Base-by-base conservation (phyloP, 2,888 invertebrate species). In the Polietes domitor region DNA sequence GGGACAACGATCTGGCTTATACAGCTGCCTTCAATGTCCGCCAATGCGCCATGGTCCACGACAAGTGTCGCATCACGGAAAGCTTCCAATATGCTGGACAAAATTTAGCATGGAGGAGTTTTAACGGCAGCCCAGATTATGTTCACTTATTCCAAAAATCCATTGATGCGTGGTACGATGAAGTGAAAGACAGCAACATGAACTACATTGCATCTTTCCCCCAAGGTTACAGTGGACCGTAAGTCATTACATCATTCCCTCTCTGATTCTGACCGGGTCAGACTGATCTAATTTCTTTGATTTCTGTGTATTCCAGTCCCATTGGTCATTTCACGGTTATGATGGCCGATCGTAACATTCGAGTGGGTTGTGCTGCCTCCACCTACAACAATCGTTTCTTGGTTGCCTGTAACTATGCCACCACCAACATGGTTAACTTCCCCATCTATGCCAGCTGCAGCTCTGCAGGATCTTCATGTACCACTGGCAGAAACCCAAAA, bases 321-420 rank as follows among this genome's bases (percentile, higher is more conserved):
- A 90, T 91, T 32, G 91, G 91, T 0, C 91, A 91, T 70, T 91
- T 91, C 17, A 91, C 91, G 0, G 73, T 89, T 24, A 86, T 92
- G 65, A 89, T 91, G 10, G 86, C 87, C 19, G 91, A 92, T 85
- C 87, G 88, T 0, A 90, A 89, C 3, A 89, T 87, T 37, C 89
- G 89, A 12, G 88, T 91, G 2, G 92, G 92, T 3, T 92, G 92
- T 82, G 89, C 90, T 3, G 89, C 87, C 0, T 85, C 89, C 0
- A 83, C 88, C 6, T 91, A 55, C 21, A 86, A 63, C 15, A 75
- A 50, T 12, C 7, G 2, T 12, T 61, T 81, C 24, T 87, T 88
- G 26, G 85, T 88, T 86, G 88, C 88, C 1, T 90, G 89, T 43
- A 90, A 90, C 70, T 90, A 88, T 77, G 88, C 88, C 15, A 80